Evolutionary conservation across 92 coral and sea anemone species (phyloP), one percentile per base, ranked within the genome.

Genomic region (Zoanthus sansibaricus): DNA sequence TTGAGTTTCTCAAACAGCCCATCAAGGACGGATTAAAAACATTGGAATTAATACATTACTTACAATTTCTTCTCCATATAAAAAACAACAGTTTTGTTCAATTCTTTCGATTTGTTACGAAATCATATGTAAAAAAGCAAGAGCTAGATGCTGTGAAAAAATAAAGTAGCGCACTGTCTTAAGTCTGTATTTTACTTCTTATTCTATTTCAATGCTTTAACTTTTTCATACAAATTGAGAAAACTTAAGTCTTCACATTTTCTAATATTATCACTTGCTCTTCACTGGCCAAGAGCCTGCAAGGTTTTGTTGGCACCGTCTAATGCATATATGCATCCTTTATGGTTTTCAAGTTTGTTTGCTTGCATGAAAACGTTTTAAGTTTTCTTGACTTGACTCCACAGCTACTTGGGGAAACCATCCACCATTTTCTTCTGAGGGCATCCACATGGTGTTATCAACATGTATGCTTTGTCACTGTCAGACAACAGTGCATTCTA

Each of bases 311-410:
- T 56, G 64, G 64, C 64, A 56, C 4, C 62, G 64, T 56, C 64
- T 56, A 56, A 56, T 56, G 64, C 64, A 56, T 56, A 56, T 56
- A 56, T 56, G 17, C 64, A 56, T 56, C 62, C 62, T 56, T 56
- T 56, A 56, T 56, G 62, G 62, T 56, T 56, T 56, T 56, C 62
- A 56, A 56, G 62, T 56, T 56, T 56, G 62, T 56, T 56, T 56
- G 62, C 62, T 56, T 56, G 62, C 13, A 56, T 56, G 64, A 56
- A 56, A 56, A 56, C 64, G 64, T 56, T 15, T 56, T 56, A 56
- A 56, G 64, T 56, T 56, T 56, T 56, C 64, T 56, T 56, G 64
- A 56, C 64, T 56, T 56, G 64, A 56, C 64, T 56, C 64, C 64
- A 56, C 64, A 56, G 4, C 64, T 56, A 56, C 64, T 56, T 56